A percentile compares a stretch with the other conserved stretches of the same genome.
Conservation (phyloP, 2,888 invertebrate genomes). For the Aelia acuminata region DNA sequence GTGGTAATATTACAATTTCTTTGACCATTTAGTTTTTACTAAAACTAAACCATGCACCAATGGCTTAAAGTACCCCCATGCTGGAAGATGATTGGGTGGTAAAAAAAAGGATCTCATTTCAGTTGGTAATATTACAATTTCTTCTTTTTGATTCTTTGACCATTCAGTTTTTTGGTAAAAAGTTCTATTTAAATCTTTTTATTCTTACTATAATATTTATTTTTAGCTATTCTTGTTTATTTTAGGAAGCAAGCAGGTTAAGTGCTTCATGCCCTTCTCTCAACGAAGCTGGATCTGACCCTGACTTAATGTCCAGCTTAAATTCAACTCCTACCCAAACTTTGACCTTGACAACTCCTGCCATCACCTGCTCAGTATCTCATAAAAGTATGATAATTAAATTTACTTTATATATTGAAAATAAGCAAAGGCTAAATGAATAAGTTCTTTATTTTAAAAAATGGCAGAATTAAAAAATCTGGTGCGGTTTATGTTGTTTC, state of each 20-base stretch:
- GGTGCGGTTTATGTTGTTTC: not conserved
- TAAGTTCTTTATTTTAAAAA: not conserved
- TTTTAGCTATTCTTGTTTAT: slow-evolving; percentile 59
- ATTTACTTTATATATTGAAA: slow-evolving; percentile 37
- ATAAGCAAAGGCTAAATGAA: not conserved
- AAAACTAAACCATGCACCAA: too few relatives aligned
- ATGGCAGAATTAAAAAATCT: not conserved
- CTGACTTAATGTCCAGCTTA: slow-evolving; percentile 71
- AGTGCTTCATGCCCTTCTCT: slow-evolving; percentile 84
- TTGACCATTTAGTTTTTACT: too few relatives aligned
- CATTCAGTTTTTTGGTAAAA: slow-evolving; percentile 1
- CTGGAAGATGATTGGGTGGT: too few relatives aligned
- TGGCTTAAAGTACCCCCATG: too few relatives aligned
- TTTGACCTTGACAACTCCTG: slow-evolving; percentile 66
- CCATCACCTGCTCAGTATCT: slow-evolving; percentile 63
- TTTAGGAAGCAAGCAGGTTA: slow-evolving; percentile 73
- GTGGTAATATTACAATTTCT: too few relatives aligned
- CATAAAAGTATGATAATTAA: slow-evolving; percentile 64
- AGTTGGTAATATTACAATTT: too few relatives aligned
- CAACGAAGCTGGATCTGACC: slow-evolving; percentile 72
- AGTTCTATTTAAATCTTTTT: not conserved
- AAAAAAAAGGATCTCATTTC: too few relatives aligned
- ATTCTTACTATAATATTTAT: slow-evolving; percentile 40
- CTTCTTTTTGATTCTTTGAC: not conserved
- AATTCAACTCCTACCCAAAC: slow-evolving; percentile 72